Base-by-base conservation (phyloP, 2,888 invertebrate species). In the Euclidia mi region DNA sequence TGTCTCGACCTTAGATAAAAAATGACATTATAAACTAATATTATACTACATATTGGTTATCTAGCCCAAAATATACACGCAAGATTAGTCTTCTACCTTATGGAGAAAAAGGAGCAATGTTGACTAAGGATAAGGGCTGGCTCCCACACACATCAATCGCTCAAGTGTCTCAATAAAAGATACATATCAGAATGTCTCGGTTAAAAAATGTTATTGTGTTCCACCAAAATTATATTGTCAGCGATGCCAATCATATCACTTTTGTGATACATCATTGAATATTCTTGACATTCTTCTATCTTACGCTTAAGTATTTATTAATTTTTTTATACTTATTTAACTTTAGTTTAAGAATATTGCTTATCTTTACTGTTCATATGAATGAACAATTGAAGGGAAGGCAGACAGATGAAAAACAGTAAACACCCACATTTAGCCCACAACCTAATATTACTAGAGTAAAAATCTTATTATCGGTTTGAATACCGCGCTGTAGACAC, bases 381-480 rank as follows among this genome's bases (percentile, higher is more conserved):
- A 31, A 40, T 29, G n/a, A 15, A n/a, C n/a, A n/a, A n/a, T n/a
- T n/a, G n/a, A n/a, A n/a, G n/a, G 7, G 41, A 41, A 31, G 15
- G 17, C 17, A 49, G 32, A 15, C 42, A 17, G 42, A 49, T 49
- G 25, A 40, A 41, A 49, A 42, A 32, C 42, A 35, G 6, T 25
- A 28, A 10, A 48, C 32, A 42, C 25, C 37, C 34, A 34, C 6
- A 34, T 42, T 42, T 4, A 15, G 34, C 15, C 34, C 10, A 17
- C 9, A 34, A 49, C 2, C 4, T 20, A 20, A 20, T 20, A 6
- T 20, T 20, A n/a, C n/a, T n/a, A n/a, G n/a, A n/a, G n/a, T n/a
- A n/a, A n/a, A n/a, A n/a, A n/a, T n/a, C n/a, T n/a, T n/a, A n/a
- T n/a, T n/a, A n/a, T n/a, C n/a, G n/a, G n/a, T n/a, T n/a, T n/a